Percentiles rank a stretch among this genome's conserved stretches.
Conservation (phyloP, 2,113 vertebrate genomes). For the Oreotragus oreotragus region DNA sequence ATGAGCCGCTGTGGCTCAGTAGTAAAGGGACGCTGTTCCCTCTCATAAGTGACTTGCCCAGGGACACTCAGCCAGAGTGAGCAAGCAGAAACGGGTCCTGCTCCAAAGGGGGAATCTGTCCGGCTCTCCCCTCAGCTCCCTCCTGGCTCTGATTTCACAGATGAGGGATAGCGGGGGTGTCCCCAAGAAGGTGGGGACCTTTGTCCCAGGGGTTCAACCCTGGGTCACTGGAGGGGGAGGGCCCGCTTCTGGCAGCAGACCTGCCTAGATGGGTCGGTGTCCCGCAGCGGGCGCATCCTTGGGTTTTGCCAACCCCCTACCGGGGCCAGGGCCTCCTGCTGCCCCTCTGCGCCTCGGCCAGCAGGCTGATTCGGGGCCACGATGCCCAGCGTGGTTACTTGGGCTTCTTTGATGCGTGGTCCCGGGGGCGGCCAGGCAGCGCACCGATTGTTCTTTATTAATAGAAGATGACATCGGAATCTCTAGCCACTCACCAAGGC, state of each 20-base stretch:
- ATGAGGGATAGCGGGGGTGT: rapidly evolving
- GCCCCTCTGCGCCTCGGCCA: background rate
- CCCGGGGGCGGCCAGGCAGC: slow-evolving; percentile 71
- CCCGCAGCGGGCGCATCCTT: rapidly evolving
- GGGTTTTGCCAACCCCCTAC: background rate
- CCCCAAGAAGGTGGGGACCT: background rate
- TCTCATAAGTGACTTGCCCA: background rate
- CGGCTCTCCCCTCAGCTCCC: background rate
- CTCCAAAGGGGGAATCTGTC: too few species aligned
- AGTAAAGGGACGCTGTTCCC: background rate
- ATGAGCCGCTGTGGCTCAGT: background rate
- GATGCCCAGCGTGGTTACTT: slow-evolving; percentile 42
- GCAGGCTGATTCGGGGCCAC: slow-evolving; percentile 39
- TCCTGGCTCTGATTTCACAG: background rate
- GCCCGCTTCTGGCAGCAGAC: rapidly evolving
- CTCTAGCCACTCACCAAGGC: slow-evolving; percentile 79
- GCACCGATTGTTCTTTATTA: slow-evolving; percentile 93
- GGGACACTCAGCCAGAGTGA: background rate
- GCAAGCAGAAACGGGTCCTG: background rate
- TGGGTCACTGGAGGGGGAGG: background rate
- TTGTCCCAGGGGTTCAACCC: background rate
- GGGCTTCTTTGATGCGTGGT: slow-evolving; percentile 74
- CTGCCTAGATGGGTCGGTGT: background rate
- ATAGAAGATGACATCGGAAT: slow-evolving; percentile 96
- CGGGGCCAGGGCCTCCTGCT: background rate